phyloP scores from a whole-genome alignment of 2,113 vertebrate genomes.

The Sebastes schlegelii region DNA sequence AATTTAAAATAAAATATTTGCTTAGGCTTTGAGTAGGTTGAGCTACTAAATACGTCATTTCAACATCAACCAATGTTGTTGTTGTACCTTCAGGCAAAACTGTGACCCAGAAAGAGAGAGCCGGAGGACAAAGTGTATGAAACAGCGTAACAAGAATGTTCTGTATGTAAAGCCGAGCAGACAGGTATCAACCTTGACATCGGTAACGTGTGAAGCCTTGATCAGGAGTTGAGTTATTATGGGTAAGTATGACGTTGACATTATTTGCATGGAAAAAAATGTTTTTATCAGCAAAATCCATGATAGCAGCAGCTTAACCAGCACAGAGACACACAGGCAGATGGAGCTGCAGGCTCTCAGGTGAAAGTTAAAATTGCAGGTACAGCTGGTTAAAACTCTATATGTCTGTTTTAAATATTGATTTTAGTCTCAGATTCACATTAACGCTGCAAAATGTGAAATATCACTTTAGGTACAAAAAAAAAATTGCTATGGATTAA shows the following conservation, averaged over 20 bases:
- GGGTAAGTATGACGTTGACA: not conserved
- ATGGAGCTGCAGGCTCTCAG: slow-evolving; percentile 21
- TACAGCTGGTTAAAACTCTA: not conserved
- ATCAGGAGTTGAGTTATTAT: not conserved
- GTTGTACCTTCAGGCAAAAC: too few relatives aligned
- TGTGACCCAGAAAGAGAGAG: too few relatives aligned
- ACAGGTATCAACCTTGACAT: not conserved
- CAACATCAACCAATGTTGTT: too few relatives aligned
- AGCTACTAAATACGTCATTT: too few relatives aligned
- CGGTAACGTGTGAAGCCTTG: not conserved
- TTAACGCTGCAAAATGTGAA: not conserved
- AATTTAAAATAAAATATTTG: not conserved
- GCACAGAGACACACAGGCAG: slow-evolving; percentile 18
- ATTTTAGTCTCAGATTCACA: not conserved
- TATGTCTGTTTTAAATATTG: not conserved
- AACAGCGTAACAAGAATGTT: too few relatives aligned
- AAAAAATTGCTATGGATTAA: not conserved
- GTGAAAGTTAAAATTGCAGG: not conserved
- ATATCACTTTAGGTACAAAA: not conserved
- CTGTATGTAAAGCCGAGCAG: not conserved
- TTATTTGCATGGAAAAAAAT: not conserved
- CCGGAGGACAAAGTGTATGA: too few relatives aligned
- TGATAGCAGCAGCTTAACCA: not conserved
- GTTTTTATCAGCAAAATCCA: not conserved
- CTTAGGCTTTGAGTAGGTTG: too few relatives aligned